Conservation (phyloP, 1,140 invertebrate genomes). For the Paraescarpia echinospica region DNA sequence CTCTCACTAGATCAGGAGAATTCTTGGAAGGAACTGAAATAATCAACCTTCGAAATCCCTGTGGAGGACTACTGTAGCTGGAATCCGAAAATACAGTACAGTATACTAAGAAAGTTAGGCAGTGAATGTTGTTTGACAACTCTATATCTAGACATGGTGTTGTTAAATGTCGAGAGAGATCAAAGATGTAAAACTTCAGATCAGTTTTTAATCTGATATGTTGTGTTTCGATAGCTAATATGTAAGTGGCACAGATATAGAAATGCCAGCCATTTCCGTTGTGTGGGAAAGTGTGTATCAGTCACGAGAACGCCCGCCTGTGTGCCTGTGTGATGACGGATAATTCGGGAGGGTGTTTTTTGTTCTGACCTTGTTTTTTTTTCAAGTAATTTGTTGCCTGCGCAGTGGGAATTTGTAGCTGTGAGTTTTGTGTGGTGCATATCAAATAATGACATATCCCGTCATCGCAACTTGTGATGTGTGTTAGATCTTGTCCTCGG, state of each 20-base stretch:
- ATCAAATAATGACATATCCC: neutral
- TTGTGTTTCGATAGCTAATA: neutral
- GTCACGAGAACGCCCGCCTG: neutral
- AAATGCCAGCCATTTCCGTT: neutral
- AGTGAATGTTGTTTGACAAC: neutral
- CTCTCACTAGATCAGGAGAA: neutral
- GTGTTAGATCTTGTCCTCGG: neutral
- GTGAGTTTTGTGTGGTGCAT: neutral
- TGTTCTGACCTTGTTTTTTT: neutral
- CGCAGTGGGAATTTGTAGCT: neutral
- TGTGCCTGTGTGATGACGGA: neutral
- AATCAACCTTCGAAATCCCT: neutral
- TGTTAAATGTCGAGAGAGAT: too few species aligned
- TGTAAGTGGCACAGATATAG: neutral
- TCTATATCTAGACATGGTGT: neutral
- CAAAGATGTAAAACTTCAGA: too few species aligned
- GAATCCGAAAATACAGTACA: neutral
- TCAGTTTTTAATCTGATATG: neutral
- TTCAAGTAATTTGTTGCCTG: neutral
- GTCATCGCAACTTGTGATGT: neutral
- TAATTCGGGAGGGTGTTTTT: neutral
- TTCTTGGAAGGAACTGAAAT: neutral
- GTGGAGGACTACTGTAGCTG: neutral
- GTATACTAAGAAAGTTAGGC: neutral
- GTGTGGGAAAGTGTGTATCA: neutral